Percentiles rank a stretch among this genome's conserved stretches.
Evolutionary conservation across 2,113 vertebrate genomes (phyloP).

Genomic region (Hydropotes inermis): DNA sequence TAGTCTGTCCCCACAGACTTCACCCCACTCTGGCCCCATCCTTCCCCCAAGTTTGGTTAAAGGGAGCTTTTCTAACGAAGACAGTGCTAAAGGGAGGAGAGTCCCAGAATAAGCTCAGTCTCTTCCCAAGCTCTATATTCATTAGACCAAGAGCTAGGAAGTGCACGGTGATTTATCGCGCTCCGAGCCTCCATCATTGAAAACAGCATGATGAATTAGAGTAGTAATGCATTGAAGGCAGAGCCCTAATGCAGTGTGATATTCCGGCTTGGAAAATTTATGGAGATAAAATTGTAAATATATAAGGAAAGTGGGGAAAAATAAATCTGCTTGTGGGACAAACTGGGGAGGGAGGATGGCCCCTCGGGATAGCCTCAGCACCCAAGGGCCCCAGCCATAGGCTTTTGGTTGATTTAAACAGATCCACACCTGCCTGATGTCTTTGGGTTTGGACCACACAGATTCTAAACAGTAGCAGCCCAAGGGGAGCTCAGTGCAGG

Average conservation of each 20-base stretch:
- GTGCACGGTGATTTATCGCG: background rate
- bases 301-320: background rate
- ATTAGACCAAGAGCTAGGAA: background rate
- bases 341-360: background rate
- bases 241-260: background rate
- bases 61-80: background rate
- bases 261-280: background rate
- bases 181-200: background rate
- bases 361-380: background rate
- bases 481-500: background rate
- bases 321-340: background rate
- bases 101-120: too few species aligned
- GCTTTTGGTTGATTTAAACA: background rate
- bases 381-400: background rate
- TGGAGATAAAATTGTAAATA: constrained; percentile 25
- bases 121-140: background rate
- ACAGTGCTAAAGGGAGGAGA: background rate
- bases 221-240: background rate
- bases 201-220: constrained; percentile 5
- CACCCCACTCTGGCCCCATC: background rate
- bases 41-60: background rate
- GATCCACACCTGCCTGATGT: background rate
- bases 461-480: background rate
- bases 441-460: background rate
- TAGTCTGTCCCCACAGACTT: too few species aligned